Evolutionary conservation across 2,888 invertebrate genomes (phyloP).

Genomic region (Nysson spinosus): DNA sequence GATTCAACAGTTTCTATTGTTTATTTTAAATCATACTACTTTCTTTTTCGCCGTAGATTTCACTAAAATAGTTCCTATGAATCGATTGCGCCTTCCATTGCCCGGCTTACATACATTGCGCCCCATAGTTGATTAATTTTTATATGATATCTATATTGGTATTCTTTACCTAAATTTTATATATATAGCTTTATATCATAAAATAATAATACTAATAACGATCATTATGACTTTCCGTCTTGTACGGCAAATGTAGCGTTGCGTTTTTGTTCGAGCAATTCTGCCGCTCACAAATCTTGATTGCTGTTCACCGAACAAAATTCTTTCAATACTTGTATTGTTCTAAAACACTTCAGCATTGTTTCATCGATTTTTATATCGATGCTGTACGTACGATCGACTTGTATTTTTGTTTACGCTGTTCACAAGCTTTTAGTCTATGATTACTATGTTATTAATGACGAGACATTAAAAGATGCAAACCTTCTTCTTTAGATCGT

Average conservation of each 20-base stretch:
- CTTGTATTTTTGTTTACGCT: constrained; percentile 7
- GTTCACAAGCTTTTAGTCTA: constrained; percentile 1
- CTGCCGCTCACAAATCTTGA: constrained; percentile 56
- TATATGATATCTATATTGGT: constrained; percentile 56
- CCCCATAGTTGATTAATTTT: constrained; percentile 53
- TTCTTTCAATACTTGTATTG: constrained; percentile 47
- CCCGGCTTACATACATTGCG: constrained; percentile 43
- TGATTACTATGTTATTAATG: constrained; percentile 14
- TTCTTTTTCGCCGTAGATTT: too few species aligned
- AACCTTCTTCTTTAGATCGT: constrained; percentile 8
- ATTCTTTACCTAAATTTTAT: constrained; percentile 47
- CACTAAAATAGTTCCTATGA: not conserved
- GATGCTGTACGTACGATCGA: not conserved
- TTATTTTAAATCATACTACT: too few species aligned
- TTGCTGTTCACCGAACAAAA: constrained; percentile 56
- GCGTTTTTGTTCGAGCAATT: constrained; percentile 51
- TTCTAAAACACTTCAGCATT: constrained; percentile 55
- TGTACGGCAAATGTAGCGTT: too few species aligned
- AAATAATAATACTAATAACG: constrained; percentile 31
- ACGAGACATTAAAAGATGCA: not conserved
- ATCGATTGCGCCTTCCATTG: too few species aligned
- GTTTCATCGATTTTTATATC: constrained; percentile 14
- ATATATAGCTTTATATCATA: constrained; percentile 55
- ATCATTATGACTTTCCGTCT: too few species aligned
- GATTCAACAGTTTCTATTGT: too few species aligned